Base-by-base conservation (phyloP, 1,140 invertebrate species). In the Trichomalopsis sarcophagae region DNA sequence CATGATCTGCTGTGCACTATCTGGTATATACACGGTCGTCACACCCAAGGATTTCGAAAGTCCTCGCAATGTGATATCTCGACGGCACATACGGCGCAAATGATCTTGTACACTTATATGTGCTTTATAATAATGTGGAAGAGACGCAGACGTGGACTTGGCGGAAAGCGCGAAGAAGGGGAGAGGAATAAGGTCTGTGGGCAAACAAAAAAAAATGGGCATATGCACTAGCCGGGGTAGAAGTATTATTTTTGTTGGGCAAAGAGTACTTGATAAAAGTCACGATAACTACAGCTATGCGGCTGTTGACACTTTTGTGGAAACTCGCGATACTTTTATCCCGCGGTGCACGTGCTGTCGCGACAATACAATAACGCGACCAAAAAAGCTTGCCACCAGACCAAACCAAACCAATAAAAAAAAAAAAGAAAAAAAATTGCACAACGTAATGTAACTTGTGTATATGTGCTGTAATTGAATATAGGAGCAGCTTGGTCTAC, bases 401-500 rank as follows among this genome's bases (percentile, higher is more conserved):
- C 44, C 68, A 27, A 78, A 78, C 21, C 69, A 30, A 71, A 4
- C 7, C 69, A 71, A n/a, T 27, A 27, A 27, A 71, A 71, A 75
- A n/a, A 6, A 75, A 44, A 44, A 33, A 74, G 0, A 4, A 74
- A 33, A 75, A 79, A 74, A 74, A 85, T 76, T 76, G 79, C 84
- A 81, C 78, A 76, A 76, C 76, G 73, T 77, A 85, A 85, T 86
- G 36, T 78, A 86, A 86, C 68, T 68, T 85, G 74, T 81, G 55
- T 81, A 30, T 81, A 66, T 82, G 2, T 82, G 44, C 66, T 79
- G 27, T 76, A 78, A 82, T 78, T 85, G 81, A 82, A 86, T 86
- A 86, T 86, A 86, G 84, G 84, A 78, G 81, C 80, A 86, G 81
- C 27, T 69, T 85, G 84, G 84, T 23, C 71, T 68, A 85, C 73